phyloP scores from a whole-genome alignment of 2,797 vertebrate species.

The Varecia variegata region DNA sequence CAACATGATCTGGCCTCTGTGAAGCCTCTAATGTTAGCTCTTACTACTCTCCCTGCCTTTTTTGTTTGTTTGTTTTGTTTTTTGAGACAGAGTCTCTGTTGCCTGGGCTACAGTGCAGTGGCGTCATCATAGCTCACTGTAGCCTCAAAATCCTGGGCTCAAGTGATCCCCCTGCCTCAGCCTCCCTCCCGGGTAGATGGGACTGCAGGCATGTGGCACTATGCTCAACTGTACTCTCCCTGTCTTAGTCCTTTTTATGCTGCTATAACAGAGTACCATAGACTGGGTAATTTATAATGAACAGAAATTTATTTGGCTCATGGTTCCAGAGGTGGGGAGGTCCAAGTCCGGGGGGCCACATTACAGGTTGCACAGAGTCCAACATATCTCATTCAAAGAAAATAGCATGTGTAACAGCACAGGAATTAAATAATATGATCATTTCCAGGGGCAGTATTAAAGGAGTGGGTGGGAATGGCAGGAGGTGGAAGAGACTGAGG shows the following conservation, averaged over 20 bases:
- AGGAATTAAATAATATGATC: not conserved
- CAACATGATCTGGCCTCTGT: rapidly evolving
- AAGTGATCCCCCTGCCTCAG: not conserved
- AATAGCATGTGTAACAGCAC: not conserved
- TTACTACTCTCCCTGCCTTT: not conserved
- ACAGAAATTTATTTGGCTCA: not conserved
- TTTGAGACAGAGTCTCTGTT: not conserved
- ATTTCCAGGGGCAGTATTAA: not conserved
- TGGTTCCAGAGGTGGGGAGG: not conserved
- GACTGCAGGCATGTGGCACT: not conserved
- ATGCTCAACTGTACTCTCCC: rapidly evolving
- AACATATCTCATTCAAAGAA: not conserved
- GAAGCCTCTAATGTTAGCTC: not conserved
- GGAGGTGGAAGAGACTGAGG: not conserved
- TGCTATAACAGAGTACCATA: not conserved
- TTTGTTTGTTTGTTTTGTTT: not conserved
- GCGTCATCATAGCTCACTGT: not conserved
- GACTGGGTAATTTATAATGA: not conserved
- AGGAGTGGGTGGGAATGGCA: not conserved
- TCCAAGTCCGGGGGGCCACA: not conserved
- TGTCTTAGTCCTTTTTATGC: not conserved
- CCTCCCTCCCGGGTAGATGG: not conserved
- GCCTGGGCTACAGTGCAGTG: not conserved
- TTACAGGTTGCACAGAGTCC: not conserved
- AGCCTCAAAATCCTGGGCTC: not conserved